These are phyloP conservation scores for Neosalanx taihuensis DNA, from an alignment of 2,797 vertebrate species.

Conservation along the genomic window DNA sequence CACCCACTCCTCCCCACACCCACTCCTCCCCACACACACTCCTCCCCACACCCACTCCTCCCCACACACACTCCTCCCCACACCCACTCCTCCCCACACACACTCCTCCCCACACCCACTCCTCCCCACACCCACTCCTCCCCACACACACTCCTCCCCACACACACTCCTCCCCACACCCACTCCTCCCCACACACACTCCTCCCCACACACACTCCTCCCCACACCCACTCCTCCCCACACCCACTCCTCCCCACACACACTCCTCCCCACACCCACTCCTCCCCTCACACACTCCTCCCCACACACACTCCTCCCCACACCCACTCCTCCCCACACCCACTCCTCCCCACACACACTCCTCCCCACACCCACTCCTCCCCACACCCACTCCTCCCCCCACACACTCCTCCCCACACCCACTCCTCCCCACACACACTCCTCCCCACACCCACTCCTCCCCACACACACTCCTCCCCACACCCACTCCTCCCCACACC, in stretches of 20 bases:
- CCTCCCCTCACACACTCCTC: background rate
- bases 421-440: background rate
- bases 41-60: background rate
- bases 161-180: background rate
- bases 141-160: background rate
- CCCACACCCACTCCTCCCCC: conserved; percentile 80
- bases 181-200: background rate
- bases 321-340: too few species aligned
- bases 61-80: background rate
- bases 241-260: too few species aligned
- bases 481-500: too few species aligned
- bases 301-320: too few species aligned
- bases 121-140: background rate
- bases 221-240: too few species aligned
- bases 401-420: background rate
- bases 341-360: background rate
- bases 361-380: conserved; percentile 72
- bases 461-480: background rate
- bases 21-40: background rate
- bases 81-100: too few species aligned
- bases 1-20: background rate
- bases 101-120: too few species aligned
- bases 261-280: background rate
- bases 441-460: too few species aligned
- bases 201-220: too few species aligned